Evolutionary conservation across 2,797 vertebrate species (phyloP).

Genomic region (Sorex maritimensis): DNA sequence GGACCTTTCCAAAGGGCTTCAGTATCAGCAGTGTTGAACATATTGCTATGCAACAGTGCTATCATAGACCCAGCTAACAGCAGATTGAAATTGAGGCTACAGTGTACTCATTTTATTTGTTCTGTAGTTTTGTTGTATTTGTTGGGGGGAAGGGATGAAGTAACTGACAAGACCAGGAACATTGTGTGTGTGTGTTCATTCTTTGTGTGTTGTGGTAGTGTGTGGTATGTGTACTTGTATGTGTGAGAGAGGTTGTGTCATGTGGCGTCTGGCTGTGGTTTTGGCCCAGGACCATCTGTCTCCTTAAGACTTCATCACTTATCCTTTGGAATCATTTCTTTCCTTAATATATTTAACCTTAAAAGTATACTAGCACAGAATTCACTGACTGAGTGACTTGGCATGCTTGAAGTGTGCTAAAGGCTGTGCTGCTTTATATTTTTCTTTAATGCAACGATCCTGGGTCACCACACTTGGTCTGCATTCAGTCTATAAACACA

Average conservation of each 20-base stretch:
- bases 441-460: slow-evolving; percentile 51
- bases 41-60: slow-evolving; percentile 53
- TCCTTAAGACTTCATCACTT: slow-evolving; percentile 69
- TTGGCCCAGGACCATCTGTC: slow-evolving; percentile 76
- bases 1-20: slow-evolving; percentile 64
- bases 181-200: slow-evolving; percentile 66
- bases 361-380: slow-evolving; percentile 56
- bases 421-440: not conserved
- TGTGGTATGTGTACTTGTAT: slow-evolving; percentile 71
- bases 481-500: slow-evolving; percentile 61
- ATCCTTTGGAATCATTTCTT: slow-evolving; percentile 73
- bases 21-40: slow-evolving; percentile 62
- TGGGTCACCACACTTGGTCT: slow-evolving; percentile 73
- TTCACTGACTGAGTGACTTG: slow-evolving; percentile 69
- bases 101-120: slow-evolving; percentile 79
- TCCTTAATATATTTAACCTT: slow-evolving; percentile 65
- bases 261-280: slow-evolving; percentile 77
- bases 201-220: slow-evolving; percentile 53
- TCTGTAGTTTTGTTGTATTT: slow-evolving; percentile 74
- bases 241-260: slow-evolving; percentile 71
- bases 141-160: slow-evolving; percentile 16
- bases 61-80: not conserved
- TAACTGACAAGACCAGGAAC: slow-evolving; percentile 68
- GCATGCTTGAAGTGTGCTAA: slow-evolving; percentile 74
- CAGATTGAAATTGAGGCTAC: slow-evolving; percentile 80